Percentiles rank a stretch among this genome's conserved stretches.
These are phyloP conservation scores for Helicoverpa assulta DNA, from an alignment of 2,888 invertebrate species.

Conservation along the genomic window DNA sequence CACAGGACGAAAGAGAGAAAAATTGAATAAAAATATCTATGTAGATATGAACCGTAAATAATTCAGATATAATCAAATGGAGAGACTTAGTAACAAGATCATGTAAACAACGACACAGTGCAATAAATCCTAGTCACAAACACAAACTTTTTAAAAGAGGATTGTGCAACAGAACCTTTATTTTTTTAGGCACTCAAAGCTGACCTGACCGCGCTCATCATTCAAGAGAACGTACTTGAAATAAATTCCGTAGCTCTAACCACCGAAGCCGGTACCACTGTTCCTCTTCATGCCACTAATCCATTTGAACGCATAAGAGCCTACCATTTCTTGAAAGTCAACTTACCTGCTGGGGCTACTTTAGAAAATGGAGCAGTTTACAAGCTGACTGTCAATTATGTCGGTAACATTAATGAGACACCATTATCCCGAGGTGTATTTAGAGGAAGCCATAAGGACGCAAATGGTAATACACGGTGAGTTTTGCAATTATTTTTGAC, in stretches of 20 bases:
- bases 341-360: conserved; percentile 71
- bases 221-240: conserved; percentile 83
- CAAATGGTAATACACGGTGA: conserved; percentile 76
- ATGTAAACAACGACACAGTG: too few species aligned
- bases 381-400: conserved; percentile 72
- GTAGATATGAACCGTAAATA: too few species aligned
- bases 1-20: too few species aligned
- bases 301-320: conserved; percentile 74
- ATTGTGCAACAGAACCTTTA: background rate
- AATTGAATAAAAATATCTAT: too few species aligned
- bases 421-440: conserved; percentile 85
- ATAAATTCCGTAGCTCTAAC: conserved; percentile 70
- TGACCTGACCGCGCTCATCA: conserved; percentile 68
- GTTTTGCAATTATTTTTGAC: conserved; percentile 40
- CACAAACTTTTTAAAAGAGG: background rate
- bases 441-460: conserved; percentile 80
- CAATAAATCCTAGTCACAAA: too few species aligned
- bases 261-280: conserved; percentile 49
- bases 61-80: too few species aligned
- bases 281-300: conserved; percentile 57
- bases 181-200: conserved; percentile 73
- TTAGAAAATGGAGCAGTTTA: conserved; percentile 71
- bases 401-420: conserved; percentile 86
- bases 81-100: too few species aligned
- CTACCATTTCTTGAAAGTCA: conserved; percentile 80